These are phyloP conservation scores for Metaphire vulgaris DNA, from an alignment of 1,140 invertebrate species.

Conservation along the genomic window DNA sequence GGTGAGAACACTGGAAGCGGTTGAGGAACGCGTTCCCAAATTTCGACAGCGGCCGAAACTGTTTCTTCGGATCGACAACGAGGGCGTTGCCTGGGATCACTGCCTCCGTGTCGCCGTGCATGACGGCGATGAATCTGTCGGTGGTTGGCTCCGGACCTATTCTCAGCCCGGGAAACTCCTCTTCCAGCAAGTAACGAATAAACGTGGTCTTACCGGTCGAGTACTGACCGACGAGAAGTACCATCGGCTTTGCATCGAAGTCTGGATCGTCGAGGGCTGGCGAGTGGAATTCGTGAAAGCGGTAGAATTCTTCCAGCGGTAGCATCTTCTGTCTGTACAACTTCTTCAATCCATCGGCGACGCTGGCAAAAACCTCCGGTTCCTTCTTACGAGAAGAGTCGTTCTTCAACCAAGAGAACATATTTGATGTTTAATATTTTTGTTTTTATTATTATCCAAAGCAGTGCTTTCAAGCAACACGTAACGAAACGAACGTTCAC, in stretches of 20 bases:
- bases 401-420: too few relatives aligned
- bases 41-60: conserved; percentile 85
- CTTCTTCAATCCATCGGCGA: conserved; percentile 65
- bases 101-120: conserved; percentile 69
- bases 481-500: too few relatives aligned
- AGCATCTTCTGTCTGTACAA: conserved; percentile 85
- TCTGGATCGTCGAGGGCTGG: conserved; percentile 87
- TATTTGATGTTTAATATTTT: too few relatives aligned
- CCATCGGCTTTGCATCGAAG: conserved; percentile 98
- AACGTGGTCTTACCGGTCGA: conserved; percentile 98
- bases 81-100: conserved; percentile 91
- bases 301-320: conserved; percentile 83
- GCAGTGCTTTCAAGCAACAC: too few relatives aligned
- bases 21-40: conserved; percentile 97
- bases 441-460: too few relatives aligned
- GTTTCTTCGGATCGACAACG: conserved; percentile 97
- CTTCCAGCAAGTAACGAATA: conserved; percentile 62
- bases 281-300: conserved; percentile 95
- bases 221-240: conserved; percentile 92
- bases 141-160: conserved; percentile 67
- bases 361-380: not conserved
- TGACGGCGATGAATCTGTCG: conserved; percentile 94
- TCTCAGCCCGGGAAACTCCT: conserved; percentile 52
- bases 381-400: too few relatives aligned
- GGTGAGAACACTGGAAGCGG: too few relatives aligned